Base-by-base conservation (phyloP, 2,113 vertebrate genomes). In the Tenebrosternarchus preto region DNA sequence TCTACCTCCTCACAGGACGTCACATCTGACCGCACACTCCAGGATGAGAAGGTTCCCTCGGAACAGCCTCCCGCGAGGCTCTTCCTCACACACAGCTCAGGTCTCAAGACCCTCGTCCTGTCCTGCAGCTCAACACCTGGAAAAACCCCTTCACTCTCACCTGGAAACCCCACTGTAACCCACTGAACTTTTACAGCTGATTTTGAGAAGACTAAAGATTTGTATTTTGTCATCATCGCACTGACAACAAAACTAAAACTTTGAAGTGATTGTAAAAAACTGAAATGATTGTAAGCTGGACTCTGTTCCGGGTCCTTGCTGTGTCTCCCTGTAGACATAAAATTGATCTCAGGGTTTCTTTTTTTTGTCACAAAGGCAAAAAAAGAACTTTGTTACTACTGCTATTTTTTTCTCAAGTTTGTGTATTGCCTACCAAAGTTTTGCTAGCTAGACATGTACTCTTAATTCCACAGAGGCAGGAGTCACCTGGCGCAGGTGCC, bases 1-100 rank as follows among this genome's bases (percentile, higher is more conserved):
- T 99, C 77, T 99, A 96, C 89, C 98, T 99, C 82, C 94, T 99
- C 19, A 99, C 97, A 0, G 98, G 98, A 31, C 95, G 97, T 78
- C 97, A 99, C 1, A 92, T 98, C 80, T 98, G 91, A 95, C 11
- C 1, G 20, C 20, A 3, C 20, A 39, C 19, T 11, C 27, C 63
- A 33, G 17, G 27, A 64, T 16, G 16, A 27, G 2, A 15, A 16
- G 55, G 16, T 29, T 27, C 24, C 24, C 59, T 64, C 61, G 5
- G 5, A 31, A 31, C 27, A 66, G 17, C 5, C 29, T 66, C 63
- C 15, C 8, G 8, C 33, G 63, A 33, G 19, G 29, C 16, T 7
- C 63, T 33, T 6, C 25, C 27, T 64, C 11, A 22, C 22, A 61
- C 24, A 27, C 4, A 6, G 19, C 1, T 64, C 17, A 29, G 29